phyloP scores from a whole-genome alignment of 2,797 vertebrate species.

The Oophaga sylvatica region DNA sequence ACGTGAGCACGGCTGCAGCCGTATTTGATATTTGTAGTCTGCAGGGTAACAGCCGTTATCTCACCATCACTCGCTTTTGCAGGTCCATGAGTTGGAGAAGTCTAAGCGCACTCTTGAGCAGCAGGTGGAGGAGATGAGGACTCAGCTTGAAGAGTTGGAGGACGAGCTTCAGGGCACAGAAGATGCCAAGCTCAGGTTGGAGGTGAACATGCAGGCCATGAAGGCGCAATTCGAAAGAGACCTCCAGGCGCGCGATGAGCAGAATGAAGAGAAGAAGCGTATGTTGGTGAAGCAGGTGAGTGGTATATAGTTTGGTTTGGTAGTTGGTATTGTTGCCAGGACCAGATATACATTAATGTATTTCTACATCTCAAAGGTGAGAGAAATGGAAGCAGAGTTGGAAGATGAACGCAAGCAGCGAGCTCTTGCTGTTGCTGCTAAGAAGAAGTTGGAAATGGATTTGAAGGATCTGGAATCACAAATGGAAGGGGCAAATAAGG shows the following conservation, averaged over 20 bases:
- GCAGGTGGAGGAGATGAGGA: slow-evolving; percentile 84
- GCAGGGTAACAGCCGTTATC: neutral
- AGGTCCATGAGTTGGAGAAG: slow-evolving; percentile 86
- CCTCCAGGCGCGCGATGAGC: slow-evolving; percentile 87
- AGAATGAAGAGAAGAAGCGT: slow-evolving; percentile 79
- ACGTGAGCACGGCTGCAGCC: slow-evolving; percentile 68
- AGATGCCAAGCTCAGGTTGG: slow-evolving; percentile 93
- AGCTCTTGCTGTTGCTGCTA: slow-evolving; percentile 87
- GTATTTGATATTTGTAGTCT: neutral
- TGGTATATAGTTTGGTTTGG: no score
- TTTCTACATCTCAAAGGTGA: slow-evolving; percentile 77
- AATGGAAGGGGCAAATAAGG: slow-evolving; percentile 94
- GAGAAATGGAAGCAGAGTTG: slow-evolving; percentile 93
- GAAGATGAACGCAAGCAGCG: slow-evolving; percentile 97
- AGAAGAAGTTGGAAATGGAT: slow-evolving; percentile 98
- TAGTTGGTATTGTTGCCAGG: no score
- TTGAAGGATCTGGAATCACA: slow-evolving; percentile 92
- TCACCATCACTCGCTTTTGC: neutral
- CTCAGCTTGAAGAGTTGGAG: slow-evolving; percentile 94
- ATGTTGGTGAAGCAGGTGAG: slow-evolving; percentile 81
- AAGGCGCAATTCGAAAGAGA: slow-evolving; percentile 96
- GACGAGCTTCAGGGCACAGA: slow-evolving; percentile 96
- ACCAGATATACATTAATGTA: neutral
- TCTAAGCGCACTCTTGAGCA: slow-evolving; percentile 84
- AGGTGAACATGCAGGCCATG: slow-evolving; percentile 98